Evolutionary conservation across 2,888 invertebrate genomes (phyloP), one percentile per base, ranked within the genome.

Genomic region (Archaeoteleia sp.): DNA sequence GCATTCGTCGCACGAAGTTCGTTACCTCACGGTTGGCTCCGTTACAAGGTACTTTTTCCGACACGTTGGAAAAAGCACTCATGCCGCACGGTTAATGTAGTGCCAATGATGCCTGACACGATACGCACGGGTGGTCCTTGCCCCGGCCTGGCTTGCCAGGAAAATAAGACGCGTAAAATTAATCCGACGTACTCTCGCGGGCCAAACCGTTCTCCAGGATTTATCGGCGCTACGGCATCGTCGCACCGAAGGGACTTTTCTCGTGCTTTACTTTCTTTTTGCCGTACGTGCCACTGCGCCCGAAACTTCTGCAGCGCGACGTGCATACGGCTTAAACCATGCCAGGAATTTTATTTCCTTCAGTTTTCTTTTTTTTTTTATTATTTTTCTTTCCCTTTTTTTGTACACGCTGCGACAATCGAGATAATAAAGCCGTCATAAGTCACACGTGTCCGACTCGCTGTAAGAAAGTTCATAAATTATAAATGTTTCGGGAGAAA

Each of bases 141-240:
- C 42, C 15, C 30, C 30, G 61, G 48, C 32, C 37, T 10, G 30
- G 60, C 54, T 61, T 61, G 62, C 58, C 66, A 66, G 55, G 23
- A 67, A 68, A 67, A 70, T 71, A 69, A 71, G 67, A 68, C 60
- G 49, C 58, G 55, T 67, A 57, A 71, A 73, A 73, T 73, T 69
- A 73, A 73, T 71, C 67, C 49, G 61, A 62, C 60, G 39, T 42
- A 48, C n/a, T n/a, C 51, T 46, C 45, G 39, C 55, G 51, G 58
- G 32, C 43, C 42, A 40, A 54, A 53, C 40, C 32, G 40, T 53
- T 2, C 51, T 13, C 34, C 57, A 45, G 46, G 57, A 68, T 71
- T 68, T 68, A 67, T 66, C 60, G 63, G 51, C 40, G 54, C 51
- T 43, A 62, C 30, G 32, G 30, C 49, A 60, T 54, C 65, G n/a